Base-by-base conservation (phyloP, 2,888 invertebrate species). In the Entomobrya multifasciata region DNA sequence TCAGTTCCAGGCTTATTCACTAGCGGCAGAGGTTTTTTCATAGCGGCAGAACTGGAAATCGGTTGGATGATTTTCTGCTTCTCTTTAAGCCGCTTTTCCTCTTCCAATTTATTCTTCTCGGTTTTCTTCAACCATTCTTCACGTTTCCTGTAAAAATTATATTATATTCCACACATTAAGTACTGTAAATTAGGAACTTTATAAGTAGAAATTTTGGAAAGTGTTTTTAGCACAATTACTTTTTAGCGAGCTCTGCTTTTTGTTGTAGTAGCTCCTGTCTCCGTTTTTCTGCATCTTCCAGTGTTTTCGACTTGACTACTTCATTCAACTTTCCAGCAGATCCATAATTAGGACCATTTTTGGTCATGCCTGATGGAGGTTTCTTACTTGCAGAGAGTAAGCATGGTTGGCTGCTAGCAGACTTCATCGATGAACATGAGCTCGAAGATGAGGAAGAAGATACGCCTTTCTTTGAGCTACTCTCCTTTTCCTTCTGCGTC, bases 81-180 rank as follows among this genome's bases (percentile, higher is more conserved):
- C 10, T 72, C 60, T n/a, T 87, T 81, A 4, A 41, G 15, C 55
- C 55, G 52, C 49, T 77, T 62, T 65, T 79, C 80, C 22, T 86
- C 85, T 22, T 89, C 88, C 13, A 88, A 70, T 60, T 86, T 88
- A 36, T 78, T 87, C 27, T 87, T 86, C 52, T 89, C 89, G 17
- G 88, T 65, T 72, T 89, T 90, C 65, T 85, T 85, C 47, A 55
- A 78, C 89, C 89, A 90, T 44, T 90, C 89, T 15, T 86, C 87
- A 13, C 79, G 84, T 89, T 90, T 89, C 60, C 90, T 90, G 36
- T 15, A 62, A 77, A 77, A 17, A 15, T 67, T 3, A 25, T 27
- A 57, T 36, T 36, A 36, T 6, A 36, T 8, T 36, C 36, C 36
- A 36, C 36, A 36, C 25, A 36, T 52, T 57, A 11, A 65, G 17